Evolutionary conservation across 1,140 invertebrate genomes (phyloP), one percentile per base, ranked within the genome.

Genomic region (Colletes latitarsis): DNA sequence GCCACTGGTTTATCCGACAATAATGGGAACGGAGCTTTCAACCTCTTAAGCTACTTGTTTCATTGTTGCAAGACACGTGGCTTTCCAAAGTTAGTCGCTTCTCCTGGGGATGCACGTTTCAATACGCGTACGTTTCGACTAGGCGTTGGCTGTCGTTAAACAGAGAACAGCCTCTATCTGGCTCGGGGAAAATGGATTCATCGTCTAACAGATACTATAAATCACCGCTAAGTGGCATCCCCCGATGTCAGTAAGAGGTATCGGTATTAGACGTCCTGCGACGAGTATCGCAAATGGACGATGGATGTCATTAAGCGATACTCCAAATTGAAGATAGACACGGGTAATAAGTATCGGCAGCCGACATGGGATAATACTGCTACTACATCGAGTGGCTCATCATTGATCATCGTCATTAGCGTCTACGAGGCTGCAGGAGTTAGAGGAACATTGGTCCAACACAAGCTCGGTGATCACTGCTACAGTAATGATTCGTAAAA

Each of bases 1-100:
- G 15, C n/a, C 1, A 10, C 19, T 30, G 12, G 39, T 53, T 71
- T 71, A 71, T 71, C 49, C 41, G n/a, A 75, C 17, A 75, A 55
- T 75, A 75, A 66, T 75, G 62, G 46, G 3, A 43, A 55, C 62
- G 6, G 6, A 76, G 63, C 73, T 76, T 67, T 67, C 73, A 64
- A 57, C 63, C 73, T 67, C 73, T 67, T 55, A 76, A 76, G 73
- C 52, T 55, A 67, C 63, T 76, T 30, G 63, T 67, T 66, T 67
- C 73, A 57, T 76, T 76, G 63, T 76, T 46, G 8, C 0, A 17
- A 39, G 64, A 57, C 30, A 67, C 49, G 52, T 46, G 39, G 52
- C 63, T 57, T 49, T 21, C 14, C 30, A 6, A 57, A 57, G 73
- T 30, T 39, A 19, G 17, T 74, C 46, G 43, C 15, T 21, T 49